Evolutionary conservation across 2,113 vertebrate genomes (phyloP).

Genomic region (Corythoichthys intestinalis): DNA sequence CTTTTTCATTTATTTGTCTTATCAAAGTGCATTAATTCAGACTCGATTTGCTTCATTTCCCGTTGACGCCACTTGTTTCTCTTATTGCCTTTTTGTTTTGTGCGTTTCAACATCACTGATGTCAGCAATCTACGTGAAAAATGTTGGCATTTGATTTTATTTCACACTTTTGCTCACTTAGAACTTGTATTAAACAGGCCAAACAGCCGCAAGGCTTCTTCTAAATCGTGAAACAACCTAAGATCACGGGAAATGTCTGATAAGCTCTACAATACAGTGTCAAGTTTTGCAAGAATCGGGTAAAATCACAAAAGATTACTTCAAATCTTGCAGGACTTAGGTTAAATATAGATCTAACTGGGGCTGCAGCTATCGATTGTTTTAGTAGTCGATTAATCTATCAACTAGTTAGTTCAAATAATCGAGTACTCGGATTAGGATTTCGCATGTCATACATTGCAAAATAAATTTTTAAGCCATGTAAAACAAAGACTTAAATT

Average conservation of each 20-base stretch:
- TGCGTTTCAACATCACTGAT: neutral
- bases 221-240: neutral
- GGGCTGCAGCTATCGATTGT: neutral
- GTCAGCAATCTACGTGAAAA: neutral
- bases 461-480: too few relatives aligned
- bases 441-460: too few relatives aligned
- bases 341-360: too few relatives aligned
- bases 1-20: slow-evolving; percentile 2
- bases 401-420: too few relatives aligned
- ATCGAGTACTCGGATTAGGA: neutral
- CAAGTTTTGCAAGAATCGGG: too few relatives aligned
- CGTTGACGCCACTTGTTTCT: neutral
- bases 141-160: neutral
- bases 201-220: neutral
- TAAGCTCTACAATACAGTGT: too few relatives aligned
- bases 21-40: neutral
- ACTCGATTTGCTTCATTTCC: neutral
- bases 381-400: neutral
- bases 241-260: too few relatives aligned
- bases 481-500: too few relatives aligned
- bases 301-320: too few relatives aligned
- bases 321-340: too few relatives aligned
- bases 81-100: neutral
- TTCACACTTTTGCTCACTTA: neutral
- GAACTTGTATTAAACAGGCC: neutral